Evolutionary conservation across 2,113 vertebrate species (phyloP), one percentile per base, ranked within the genome.

Genomic region (Sceloporus undulatus): DNA sequence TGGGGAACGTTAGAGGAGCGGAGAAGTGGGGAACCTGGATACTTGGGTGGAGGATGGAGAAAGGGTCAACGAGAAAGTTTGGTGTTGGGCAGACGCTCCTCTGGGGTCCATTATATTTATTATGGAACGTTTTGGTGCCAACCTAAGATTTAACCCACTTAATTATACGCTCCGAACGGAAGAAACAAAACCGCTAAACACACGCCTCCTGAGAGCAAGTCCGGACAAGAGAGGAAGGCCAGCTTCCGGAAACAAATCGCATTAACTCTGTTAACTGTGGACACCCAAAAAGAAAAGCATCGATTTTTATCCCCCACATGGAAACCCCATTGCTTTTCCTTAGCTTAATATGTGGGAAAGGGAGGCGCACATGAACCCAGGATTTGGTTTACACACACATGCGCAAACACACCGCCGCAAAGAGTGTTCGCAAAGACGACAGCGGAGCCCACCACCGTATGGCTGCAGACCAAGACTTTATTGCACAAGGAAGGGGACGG

Each of bases 381-480:
- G 48, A 10, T 29, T 16, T 19, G 0, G 40, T 52, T 79, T 18
- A 9, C 75, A 34, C 1, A 65, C 14, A 14, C 7, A 23, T 10
- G 25, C 27, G 52, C 9, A 29, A 2, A 29, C 9, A 13, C 7
- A 48, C 7, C 34, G 34, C 34, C 34, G 34, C 34, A 34, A 34
- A 34, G 34, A 34, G 34, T 34, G 34, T 34, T 34, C 34, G 11
- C 18, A 89, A 71, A 80, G 68, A 74, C 1, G 52, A 62, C 4
- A 16, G 27, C 16, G 10, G 27, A 38, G 27, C 2, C 54, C 9
- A 48, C 9, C 0, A 62, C 11, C 1, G 27, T 62, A 34, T 59
- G 74, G 88, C 71, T 89, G 88, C 73, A 68, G 78, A 81, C 34
- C 71, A 42, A 42, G 25, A 68, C 71, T 89, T 89, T 89, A 89